Conservation (phyloP, 1,140 invertebrate genomes). For the Drosophila jambulina region DNA sequence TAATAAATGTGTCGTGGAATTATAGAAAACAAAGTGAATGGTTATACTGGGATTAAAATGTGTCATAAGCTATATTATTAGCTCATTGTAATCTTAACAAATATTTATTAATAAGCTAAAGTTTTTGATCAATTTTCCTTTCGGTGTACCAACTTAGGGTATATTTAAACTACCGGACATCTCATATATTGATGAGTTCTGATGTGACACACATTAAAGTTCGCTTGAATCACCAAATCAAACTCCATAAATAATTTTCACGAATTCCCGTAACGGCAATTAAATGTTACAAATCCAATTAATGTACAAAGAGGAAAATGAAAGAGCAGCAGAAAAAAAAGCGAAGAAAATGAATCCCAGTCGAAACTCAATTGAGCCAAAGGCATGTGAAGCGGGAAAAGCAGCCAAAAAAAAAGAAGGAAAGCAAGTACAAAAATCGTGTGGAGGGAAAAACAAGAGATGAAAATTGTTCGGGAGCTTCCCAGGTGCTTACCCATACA, state of each 20-base stretch:
- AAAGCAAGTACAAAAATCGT: conserved; percentile 19
- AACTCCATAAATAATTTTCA: conserved; percentile 60
- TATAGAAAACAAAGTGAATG: too few species aligned
- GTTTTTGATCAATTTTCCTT: not conserved
- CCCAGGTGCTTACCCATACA: conserved; percentile 17
- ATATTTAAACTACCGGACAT: not conserved
- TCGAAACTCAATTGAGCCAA: conserved; percentile 61
- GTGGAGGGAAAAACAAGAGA: conserved; percentile 20
- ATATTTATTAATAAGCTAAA: not conserved
- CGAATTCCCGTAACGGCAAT: conserved; percentile 53
- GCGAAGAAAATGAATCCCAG: conserved; percentile 14
- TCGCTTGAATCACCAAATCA: conserved; percentile 9
- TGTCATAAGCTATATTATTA: too few species aligned
- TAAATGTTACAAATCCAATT: conserved; percentile 67
- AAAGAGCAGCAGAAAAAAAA: not conserved
- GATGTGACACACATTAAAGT: not conserved
- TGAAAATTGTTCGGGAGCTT: conserved; percentile 34
- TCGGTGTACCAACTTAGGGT: not conserved
- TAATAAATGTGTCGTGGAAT: too few species aligned
- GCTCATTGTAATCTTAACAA: too few species aligned
- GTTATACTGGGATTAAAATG: too few species aligned
- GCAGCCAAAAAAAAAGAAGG: not conserved
- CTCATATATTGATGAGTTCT: not conserved
- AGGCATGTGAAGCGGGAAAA: conserved; percentile 41
- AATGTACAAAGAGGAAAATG: conserved; percentile 38